Base-by-base conservation (phyloP, 30 jellyfish, hydroid and myxozoan genomes). In the Pseudorhiza aurosa region DNA sequence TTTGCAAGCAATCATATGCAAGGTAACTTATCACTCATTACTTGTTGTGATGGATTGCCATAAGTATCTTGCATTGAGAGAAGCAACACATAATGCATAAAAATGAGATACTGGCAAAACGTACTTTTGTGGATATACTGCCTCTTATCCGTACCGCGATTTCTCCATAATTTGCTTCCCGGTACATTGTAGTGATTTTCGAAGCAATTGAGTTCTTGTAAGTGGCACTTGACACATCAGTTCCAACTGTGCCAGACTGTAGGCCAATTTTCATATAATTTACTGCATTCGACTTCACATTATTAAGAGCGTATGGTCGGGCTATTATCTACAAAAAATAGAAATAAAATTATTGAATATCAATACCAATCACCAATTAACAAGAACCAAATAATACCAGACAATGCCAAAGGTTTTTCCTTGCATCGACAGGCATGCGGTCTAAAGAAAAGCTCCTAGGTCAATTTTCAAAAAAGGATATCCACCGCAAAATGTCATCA, bases 161-260 rank as follows among this genome's bases (percentile, higher is more conserved):
- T 17, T 32, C 56, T 8, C 60, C 79, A 65, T 65, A 42, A 22
- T 65, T 65, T 10, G 79, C 58, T 43, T 65, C 79, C 15, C 65
- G 56, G 43, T 65, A 65, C 63, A 37, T 32, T 7, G 25, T 33
- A 35, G 79, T 65, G 33, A 65, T 65, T 65, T 21, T 65, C 18
- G 58, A 1, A 32, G 79, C 33, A 25, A 65, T 31, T 11, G 21
- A 19, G 31, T 65, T 43, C 31, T 65, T 65, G 60, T 32, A 65
- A 15, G 59, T 15, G 33, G 25, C 25, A 6, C 56, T 32, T 18
- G 56, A 14, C n/a, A 65, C 36, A 18, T 65, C 33, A 0, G 64
- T 65, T 19, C 21, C 33, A 17, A 37, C 18, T 1, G 33, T 22
- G 14, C 32, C 58, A 37, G 37, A 22, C 19, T 44, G 33, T 21